A percentile compares a stretch with the other conserved stretches of the same genome.
Evolutionary conservation across 2,888 invertebrate genomes (phyloP).

Genomic region (Lissocephala sabroskyi): DNA sequence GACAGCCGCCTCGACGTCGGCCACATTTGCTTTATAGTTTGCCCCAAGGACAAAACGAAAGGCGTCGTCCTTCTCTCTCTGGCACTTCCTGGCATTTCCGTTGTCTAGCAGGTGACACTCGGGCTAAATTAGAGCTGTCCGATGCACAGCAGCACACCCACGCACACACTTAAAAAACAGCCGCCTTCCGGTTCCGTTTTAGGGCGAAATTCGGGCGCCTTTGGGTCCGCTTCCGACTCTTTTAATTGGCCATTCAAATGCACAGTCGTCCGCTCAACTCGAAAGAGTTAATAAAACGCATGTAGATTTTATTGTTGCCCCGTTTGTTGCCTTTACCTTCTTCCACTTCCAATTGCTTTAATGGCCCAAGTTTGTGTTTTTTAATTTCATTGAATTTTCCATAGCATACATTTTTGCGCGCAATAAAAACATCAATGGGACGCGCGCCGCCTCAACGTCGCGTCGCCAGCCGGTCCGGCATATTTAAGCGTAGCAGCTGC

Average conservation of each 20-base stretch:
- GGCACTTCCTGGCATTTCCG: too few relatives aligned
- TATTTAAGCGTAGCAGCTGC: conserved; percentile 31
- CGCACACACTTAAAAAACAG: too few relatives aligned
- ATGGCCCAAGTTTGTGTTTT: conserved; percentile 30
- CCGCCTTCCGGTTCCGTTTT: too few relatives aligned
- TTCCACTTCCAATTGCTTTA: neutral
- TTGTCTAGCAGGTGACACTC: conserved; percentile 11
- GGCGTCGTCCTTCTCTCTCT: too few relatives aligned
- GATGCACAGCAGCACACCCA: too few relatives aligned
- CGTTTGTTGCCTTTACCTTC: conserved; percentile 5
- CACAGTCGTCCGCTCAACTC: conserved; percentile 3
- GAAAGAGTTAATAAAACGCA: conserved; percentile 51
- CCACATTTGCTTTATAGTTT: conserved; percentile 33
- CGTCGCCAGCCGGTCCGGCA: conserved; percentile 28
- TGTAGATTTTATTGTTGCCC: conserved; percentile 37
- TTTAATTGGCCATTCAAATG: too few relatives aligned
- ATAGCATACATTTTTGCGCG: conserved; percentile 41
- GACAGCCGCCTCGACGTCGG: too few relatives aligned
- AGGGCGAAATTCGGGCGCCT: too few relatives aligned
- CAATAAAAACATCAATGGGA: conserved; percentile 46
- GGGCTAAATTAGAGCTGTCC: too few relatives aligned
- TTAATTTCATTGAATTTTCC: conserved; percentile 36
- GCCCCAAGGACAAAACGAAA: conserved; percentile 17
- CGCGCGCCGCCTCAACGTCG: conserved; percentile 11
- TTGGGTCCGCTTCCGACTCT: too few relatives aligned